These are phyloP conservation scores for Sciurus vulgaris DNA, from an alignment of 2,797 vertebrate genomes.

Conservation along the genomic window DNA sequence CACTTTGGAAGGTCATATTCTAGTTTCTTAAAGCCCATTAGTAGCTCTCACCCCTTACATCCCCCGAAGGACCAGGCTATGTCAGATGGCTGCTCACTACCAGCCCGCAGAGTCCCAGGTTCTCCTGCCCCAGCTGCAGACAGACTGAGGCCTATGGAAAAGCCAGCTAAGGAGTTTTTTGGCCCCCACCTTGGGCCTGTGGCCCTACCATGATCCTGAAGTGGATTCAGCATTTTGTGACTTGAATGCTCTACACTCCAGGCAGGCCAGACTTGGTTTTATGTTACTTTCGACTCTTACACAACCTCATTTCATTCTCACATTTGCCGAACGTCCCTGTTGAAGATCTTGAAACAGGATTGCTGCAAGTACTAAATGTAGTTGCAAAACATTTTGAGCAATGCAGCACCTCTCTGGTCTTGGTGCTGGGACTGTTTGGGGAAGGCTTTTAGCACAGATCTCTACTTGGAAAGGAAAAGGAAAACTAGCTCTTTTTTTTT, in stretches of 20 bases:
- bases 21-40: neutral
- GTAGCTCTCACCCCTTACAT: neutral
- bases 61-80: neutral
- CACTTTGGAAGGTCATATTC: neutral
- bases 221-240: neutral
- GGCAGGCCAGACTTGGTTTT: neutral
- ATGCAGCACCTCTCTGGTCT: neutral
- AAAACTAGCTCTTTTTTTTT: neutral
- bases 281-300: slow-evolving; percentile 55
- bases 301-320: slow-evolving; percentile 50
- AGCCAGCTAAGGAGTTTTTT: neutral
- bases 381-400: slow-evolving; percentile 75
- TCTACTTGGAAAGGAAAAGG: neutral
- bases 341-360: slow-evolving; percentile 62
- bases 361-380: slow-evolving; percentile 2
- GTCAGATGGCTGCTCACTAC: neutral
- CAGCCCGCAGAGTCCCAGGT: neutral
- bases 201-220: neutral
- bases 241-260: neutral
- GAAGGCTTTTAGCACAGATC: neutral
- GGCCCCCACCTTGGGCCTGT: neutral
- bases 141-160: neutral
- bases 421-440: neutral
- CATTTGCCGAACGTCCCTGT: slow-evolving; percentile 32
- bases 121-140: neutral